phyloP scores from a whole-genome alignment of 2,888 invertebrate species.

The Rugalucina vietnamica region DNA sequence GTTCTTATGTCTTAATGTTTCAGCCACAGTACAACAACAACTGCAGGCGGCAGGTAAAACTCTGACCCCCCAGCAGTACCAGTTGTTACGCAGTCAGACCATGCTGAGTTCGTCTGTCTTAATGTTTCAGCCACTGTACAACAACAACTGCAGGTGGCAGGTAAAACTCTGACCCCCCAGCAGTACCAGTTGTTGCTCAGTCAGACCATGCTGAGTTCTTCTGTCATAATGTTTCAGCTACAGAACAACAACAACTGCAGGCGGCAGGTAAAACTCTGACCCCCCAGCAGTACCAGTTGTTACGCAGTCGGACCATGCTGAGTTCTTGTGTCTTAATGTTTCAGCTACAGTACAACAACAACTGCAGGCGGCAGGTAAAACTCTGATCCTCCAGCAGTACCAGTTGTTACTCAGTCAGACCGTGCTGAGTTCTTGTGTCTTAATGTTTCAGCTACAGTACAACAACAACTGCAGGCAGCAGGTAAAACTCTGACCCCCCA shows the following conservation, averaged over 20 bases:
- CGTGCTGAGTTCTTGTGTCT: too few species aligned
- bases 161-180: constrained; percentile 53
- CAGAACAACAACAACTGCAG: constrained; percentile 75
- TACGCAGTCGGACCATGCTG: too few species aligned
- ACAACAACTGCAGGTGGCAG: constrained; percentile 71
- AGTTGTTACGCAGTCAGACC: too few species aligned
- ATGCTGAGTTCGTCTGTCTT: too few species aligned
- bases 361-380: constrained; percentile 64
- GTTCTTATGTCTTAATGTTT: too few species aligned
- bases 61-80: too few species aligned
- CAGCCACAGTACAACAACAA: constrained; percentile 75
- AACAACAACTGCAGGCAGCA: constrained; percentile 71
- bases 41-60: constrained; percentile 65
- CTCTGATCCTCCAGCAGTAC: constrained; percentile 72
- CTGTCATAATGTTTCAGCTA: constrained; percentile 59
- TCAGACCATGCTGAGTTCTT: constrained; percentile 63
- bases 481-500: constrained; percentile 64
- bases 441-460: constrained; percentile 68
- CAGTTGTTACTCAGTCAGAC: constrained; percentile 67
- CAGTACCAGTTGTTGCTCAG: not conserved
- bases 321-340: too few species aligned
- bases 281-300: too few species aligned
- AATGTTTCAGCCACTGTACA: constrained; percentile 69
- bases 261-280: constrained; percentile 62
- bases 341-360: constrained; percentile 74